Percentiles rank a stretch among this genome's conserved stretches.
phyloP scores from a whole-genome alignment of 2,888 invertebrate genomes.

The Odontothrips loti region DNA sequence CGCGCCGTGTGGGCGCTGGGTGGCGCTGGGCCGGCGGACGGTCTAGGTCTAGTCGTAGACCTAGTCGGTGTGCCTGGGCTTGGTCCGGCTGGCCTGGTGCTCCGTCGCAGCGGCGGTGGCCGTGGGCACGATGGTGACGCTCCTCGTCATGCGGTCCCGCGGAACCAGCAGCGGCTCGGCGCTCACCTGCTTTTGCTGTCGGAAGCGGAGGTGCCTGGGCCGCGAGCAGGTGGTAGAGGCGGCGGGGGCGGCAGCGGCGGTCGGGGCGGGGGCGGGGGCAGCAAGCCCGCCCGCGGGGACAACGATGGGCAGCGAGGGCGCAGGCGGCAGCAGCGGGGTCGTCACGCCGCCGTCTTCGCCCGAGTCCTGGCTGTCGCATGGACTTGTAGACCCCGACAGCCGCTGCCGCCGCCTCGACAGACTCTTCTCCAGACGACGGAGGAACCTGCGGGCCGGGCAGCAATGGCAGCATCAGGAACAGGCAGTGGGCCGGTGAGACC shows the following conservation, averaged over 20 bases:
- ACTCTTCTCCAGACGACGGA: slow-evolving; percentile 66
- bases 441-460: too few relatives aligned
- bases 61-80: slow-evolving; percentile 17
- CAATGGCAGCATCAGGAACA: too few relatives aligned
- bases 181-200: not conserved
- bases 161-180: slow-evolving; percentile 33
- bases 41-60: not conserved
- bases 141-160: slow-evolving; percentile 33
- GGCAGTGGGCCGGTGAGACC: too few relatives aligned
- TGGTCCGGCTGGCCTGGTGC: slow-evolving; percentile 11
- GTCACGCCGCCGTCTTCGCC: slow-evolving; percentile 29
- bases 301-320: not conserved
- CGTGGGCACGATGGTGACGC: slow-evolving; percentile 33
- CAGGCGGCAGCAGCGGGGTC: not conserved
- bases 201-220: slow-evolving; percentile 16
- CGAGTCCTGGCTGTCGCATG: slow-evolving; percentile 47
- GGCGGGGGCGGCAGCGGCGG: slow-evolving; percentile 31
- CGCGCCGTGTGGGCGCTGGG: not conserved
- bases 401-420: slow-evolving; percentile 61
- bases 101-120: not conserved
- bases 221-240: slow-evolving; percentile 31
- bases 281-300: not conserved
- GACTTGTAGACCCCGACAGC: slow-evolving; percentile 58
- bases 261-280: not conserved
- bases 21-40: not conserved